Percentiles rank a stretch among this genome's conserved stretches.
Evolutionary conservation across 2,797 vertebrate species (phyloP).

Genomic region (Chiloscyllium punctatum): DNA sequence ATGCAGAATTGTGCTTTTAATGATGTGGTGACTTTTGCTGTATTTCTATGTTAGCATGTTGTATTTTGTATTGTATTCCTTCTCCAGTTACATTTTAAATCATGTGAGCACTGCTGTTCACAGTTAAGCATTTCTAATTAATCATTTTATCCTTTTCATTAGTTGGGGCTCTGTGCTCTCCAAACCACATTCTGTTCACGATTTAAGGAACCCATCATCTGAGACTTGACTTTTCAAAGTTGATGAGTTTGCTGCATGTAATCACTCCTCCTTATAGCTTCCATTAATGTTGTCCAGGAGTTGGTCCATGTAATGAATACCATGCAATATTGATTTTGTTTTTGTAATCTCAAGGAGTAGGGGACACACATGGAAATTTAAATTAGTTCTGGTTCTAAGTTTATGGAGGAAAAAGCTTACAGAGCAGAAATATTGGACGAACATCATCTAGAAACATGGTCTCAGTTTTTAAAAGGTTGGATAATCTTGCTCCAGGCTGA

Average conservation of each 20-base stretch:
- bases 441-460: neutral
- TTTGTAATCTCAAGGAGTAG: neutral
- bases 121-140: neutral
- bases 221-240: neutral
- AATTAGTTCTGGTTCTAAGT: neutral
- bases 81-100: no score
- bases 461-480: neutral
- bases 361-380: neutral
- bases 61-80: neutral
- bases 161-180: neutral
- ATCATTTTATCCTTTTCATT: neutral
- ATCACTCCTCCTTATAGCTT: neutral
- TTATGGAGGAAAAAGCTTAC: neutral
- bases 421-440: neutral
- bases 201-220: neutral
- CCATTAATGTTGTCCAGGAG: neutral
- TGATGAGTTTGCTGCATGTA: neutral
- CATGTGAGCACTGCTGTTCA: no score
- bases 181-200: neutral
- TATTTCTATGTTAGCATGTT: neutral
- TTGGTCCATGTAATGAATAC: neutral
- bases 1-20: conserved; percentile 1
- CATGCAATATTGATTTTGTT: neutral
- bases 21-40: neutral
- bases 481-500: neutral